Base-by-base conservation (phyloP, 53 echinoderm and acorn worm species). In the Patiria pectinifera region DNA sequence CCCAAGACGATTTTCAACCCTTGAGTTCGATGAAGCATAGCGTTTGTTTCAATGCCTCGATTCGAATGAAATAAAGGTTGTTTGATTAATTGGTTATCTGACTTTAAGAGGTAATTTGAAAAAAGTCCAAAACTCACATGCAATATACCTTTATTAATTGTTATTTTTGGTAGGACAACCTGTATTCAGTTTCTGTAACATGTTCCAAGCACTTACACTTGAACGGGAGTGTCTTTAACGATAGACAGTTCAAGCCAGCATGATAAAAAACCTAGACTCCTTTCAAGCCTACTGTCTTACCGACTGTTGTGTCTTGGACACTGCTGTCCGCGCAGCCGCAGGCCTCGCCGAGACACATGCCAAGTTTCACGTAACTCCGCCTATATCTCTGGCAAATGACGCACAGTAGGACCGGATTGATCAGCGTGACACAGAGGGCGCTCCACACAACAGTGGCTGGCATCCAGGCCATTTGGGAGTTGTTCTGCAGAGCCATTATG, bases 391-490 rank as follows among this genome's bases (percentile, higher is more conserved):
- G 82, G 43, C 94, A 95, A 11, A 96, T 66, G 59, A 92, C 66
- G 60, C 93, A 91, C 44, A 98, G 94, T 82, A 98, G 81, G 11
- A 95, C 79, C 19, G 99, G 96, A 74, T 97, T 93, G 19, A 94
- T 59, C 12, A 91, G 82, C 11, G 93, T 89, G 62, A 94, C 87
- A 2, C 88, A 19, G 5, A 96, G 61, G 23, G 87, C 91, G 71
- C 95, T 94, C 99, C 98, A 98, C 86, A 95, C 82, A 63, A 98
- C 94, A 6, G 93, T 92, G 12, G 94, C 94, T 1, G 95, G 94
- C 93, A 98, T 94, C 99, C 96, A 97, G 0, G 49, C 87, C 13
- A 26, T 35, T 25, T 87, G 92, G 6, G 23, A 45, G 35, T 86
- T 60, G 35, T 62, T 23, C 1, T 70, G 48, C 48, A 96, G 80